Evolutionary conservation across 1,140 invertebrate species (phyloP), one percentile per base, ranked within the genome.

Genomic region (Pygmarrhopalites habei): DNA sequence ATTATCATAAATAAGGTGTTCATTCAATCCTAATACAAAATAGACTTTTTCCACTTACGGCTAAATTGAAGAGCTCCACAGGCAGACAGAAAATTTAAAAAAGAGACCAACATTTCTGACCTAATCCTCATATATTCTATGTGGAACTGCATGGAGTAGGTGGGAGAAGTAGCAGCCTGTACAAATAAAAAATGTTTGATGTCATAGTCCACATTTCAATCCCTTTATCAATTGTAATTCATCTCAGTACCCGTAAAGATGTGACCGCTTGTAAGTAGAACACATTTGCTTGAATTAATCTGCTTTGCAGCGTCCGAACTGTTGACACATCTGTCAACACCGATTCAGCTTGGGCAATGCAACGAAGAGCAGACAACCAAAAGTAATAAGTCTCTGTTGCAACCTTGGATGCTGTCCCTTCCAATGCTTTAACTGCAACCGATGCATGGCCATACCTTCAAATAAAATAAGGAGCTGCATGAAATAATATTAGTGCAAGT

Each of bases 381-480:
- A 93, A 93, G 72, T 94, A 86, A 44, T 90, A 83, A 73, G 92
- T 86, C 73, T 97, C 94, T 17, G 89, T 89, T 17, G 88, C 87
- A 1, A 93, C 90, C 70, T 87, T 80, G 68, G 84, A 83, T 0
- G 84, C 81, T 17, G 90, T 74, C 44, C 79, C 79, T 25, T 79
- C 79, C 66, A 90, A 83, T 59, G 91, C 82, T 43, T 77, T 75
- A 1, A 81, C 79, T 0, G 87, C 87, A 46, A 91, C 80, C 61
- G 78, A 80, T 72, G 90, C 88, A 73, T 92, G 89, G 0, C 88
- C 88, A 72, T 90, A 92, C 65, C 87, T 85, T 65, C 32, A 32
- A 12, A 41, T 39, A 43, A 35, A 58, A 21, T 30, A n/a, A n/a
- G n/a, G n/a, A n/a, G n/a, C 21, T 7, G 47, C 47, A 49, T 49